Base-by-base conservation (phyloP, 2,113 vertebrate species). In the Cyanoderma ruficeps region DNA sequence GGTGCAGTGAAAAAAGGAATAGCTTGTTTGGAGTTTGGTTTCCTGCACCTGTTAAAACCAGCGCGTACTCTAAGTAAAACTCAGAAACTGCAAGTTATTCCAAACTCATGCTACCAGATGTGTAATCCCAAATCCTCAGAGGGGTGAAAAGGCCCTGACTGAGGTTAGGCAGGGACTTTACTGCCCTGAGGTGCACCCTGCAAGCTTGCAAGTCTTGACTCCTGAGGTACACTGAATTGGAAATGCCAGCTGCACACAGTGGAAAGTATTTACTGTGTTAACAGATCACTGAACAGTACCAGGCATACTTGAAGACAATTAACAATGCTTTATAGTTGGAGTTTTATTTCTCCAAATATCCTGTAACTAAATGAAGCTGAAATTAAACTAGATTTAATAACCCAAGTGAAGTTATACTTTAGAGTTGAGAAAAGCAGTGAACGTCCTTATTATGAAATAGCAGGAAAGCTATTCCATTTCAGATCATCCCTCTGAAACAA, bases 1-100 rank as follows among this genome's bases (percentile, higher is more conserved):
- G 39, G 27, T 0, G 0, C 11, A 27, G 15, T 12, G 5, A 7
- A 14, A 60, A 60, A 60, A 22, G 18, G 9, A 77, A 25, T 7
- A 11, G 11, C 27, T 60, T 69, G 18, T 42, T 33, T 23, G 39
- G 27, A 53, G 39, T 27, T 60, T 33, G 14, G 22, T 19, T 77
- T 46, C 27, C 27, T 44, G 53, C 18, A 52, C 53, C 2, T 44
- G 11, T 59, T 68, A 77, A 77, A 60, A 60, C 18, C 46, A 78
- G 37, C 11, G 22, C 1, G 0, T 24, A 18, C 39, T 30, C 5
- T 8, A 46, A 74, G 31, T 37, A 78, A 74, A 87, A 50, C 4
- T 2, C 33, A 22, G 25, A 88, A 92, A 80, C 57, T 20, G 1
- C 5, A 76, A 42, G 3, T 59, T 75, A 61, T 41, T 85, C 30